Percentiles rank a stretch among this genome's conserved stretches.
Evolutionary conservation across 92 coral and sea anemone species (phyloP).

Genomic region (Umimayanthus kanabou): DNA sequence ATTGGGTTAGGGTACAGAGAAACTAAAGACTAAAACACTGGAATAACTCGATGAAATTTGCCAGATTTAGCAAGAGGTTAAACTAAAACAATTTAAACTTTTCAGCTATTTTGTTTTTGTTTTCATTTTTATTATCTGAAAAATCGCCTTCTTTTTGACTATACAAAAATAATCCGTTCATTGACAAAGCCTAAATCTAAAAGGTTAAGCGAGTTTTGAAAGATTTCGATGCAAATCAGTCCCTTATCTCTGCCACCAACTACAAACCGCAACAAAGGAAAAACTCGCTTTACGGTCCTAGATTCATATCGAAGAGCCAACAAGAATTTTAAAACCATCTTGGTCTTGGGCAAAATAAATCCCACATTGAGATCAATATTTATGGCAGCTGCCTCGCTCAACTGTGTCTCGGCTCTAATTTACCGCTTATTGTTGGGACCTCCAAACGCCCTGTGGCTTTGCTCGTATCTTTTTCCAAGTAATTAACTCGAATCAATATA

Average conservation of each 20-base stretch:
- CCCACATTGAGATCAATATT: background rate
- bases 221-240: background rate
- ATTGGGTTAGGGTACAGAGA: background rate
- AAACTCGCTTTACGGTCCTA: background rate
- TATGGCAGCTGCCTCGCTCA: slow-evolving; percentile 16
- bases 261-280: slow-evolving; percentile 2
- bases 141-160: slow-evolving; percentile 9
- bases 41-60: background rate
- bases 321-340: slow-evolving; percentile 4
- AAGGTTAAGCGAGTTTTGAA: background rate
- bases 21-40: background rate
- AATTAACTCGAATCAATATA: slow-evolving; percentile 27
- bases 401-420: slow-evolving; percentile 23
- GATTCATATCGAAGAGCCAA: background rate
- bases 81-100: background rate
- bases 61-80: background rate
- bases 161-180: background rate
- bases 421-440: slow-evolving; percentile 16
- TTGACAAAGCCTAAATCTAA: background rate
- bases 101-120: background rate
- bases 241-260: background rate
- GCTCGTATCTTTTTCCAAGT: slow-evolving; percentile 29
- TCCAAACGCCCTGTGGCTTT: slow-evolving; percentile 3
- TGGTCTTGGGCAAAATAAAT: slow-evolving; percentile 6
- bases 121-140: background rate